These are phyloP conservation scores for Phodopus roborovskii DNA, from an alignment of 2,113 vertebrate species.

Conservation along the genomic window DNA sequence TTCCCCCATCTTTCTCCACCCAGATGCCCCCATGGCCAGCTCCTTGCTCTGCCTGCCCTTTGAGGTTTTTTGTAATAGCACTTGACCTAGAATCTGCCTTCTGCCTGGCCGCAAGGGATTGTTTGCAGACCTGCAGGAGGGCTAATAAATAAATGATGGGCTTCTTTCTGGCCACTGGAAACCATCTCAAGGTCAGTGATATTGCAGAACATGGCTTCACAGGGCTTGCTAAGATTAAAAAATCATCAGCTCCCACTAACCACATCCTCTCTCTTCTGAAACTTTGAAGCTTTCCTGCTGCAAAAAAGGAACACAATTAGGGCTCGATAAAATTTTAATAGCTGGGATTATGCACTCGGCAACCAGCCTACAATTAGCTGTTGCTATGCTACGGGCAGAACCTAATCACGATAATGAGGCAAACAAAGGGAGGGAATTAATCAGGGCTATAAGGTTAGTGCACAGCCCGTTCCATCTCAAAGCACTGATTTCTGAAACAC, in stretches of 20 bases:
- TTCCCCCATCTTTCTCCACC: not conserved
- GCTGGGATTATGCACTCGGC: slow-evolving; percentile 79
- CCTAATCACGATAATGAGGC: slow-evolving; percentile 76
- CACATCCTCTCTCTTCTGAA: slow-evolving; percentile 71
- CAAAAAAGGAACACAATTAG: slow-evolving; percentile 67
- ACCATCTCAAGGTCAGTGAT: slow-evolving; percentile 76
- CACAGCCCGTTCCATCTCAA: slow-evolving; percentile 55
- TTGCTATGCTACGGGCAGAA: slow-evolving; percentile 83
- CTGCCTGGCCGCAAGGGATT: slow-evolving; percentile 61
- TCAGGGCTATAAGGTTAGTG: slow-evolving; percentile 80
- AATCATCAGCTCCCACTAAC: slow-evolving; percentile 78
- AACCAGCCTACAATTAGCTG: slow-evolving; percentile 82
- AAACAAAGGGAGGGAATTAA: slow-evolving; percentile 81
- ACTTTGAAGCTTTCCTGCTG: slow-evolving; percentile 75
- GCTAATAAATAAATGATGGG: slow-evolving; percentile 82
- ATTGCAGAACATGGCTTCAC: slow-evolving; percentile 57
- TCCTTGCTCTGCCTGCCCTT: slow-evolving; percentile 13
- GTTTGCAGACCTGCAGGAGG: slow-evolving; percentile 72
- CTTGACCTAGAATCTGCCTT: slow-evolving; percentile 76
- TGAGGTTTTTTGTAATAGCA: slow-evolving; percentile 62
- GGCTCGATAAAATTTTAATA: slow-evolving; percentile 81
- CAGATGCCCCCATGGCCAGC: not conserved
- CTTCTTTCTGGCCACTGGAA: slow-evolving; percentile 73
- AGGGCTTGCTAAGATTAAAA: slow-evolving; percentile 76
- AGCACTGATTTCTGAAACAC: slow-evolving; percentile 52